Base-by-base conservation (phyloP, 2,888 invertebrate genomes). In the Entomobrya multifasciata region DNA sequence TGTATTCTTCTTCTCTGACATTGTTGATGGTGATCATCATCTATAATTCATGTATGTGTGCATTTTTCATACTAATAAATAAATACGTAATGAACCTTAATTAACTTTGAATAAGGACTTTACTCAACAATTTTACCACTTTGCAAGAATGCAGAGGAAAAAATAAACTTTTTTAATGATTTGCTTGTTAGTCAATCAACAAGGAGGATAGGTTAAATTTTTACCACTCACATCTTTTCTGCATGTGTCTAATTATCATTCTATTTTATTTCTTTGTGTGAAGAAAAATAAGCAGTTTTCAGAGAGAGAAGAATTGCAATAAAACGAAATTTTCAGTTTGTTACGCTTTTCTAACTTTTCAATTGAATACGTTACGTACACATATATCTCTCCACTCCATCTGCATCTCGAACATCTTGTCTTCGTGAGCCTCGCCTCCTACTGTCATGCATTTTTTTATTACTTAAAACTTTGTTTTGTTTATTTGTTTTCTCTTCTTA, bases 261-360 rank as follows among this genome's bases (percentile, higher is more conserved):
- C 67, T 13, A 44, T n/a, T 70, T 70, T 20, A 44, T 70, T 70
- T 22, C 0, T 20, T 47, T 44, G 41, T 41, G 22, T 47, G n/a
- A n/a, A n/a, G n/a, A n/a, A n/a, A n/a, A n/a, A n/a, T n/a, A n/a
- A n/a, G n/a, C n/a, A n/a, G n/a, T n/a, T n/a, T n/a, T n/a, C n/a
- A n/a, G n/a, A n/a, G n/a, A n/a, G n/a, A n/a, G n/a, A n/a, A n/a
- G n/a, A n/a, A n/a, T n/a, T n/a, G n/a, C n/a, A n/a, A n/a, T n/a
- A n/a, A n/a, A 36, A 70, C 15, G 47, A 20, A 70, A 70, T 62
- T 15, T 15, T 47, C 41, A 20, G 44, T 74, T 79, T 62, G 82
- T 20, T 82, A 82, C 74, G 82, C 82, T 83, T 74, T 83, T 83
- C 82, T 49, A 74, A 74, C 13, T 60, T 76, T 62, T 76, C 74